These are phyloP conservation scores for Oscheius sp. DNA, from an alignment of 1,140 invertebrate genomes.

Conservation along the genomic window DNA sequence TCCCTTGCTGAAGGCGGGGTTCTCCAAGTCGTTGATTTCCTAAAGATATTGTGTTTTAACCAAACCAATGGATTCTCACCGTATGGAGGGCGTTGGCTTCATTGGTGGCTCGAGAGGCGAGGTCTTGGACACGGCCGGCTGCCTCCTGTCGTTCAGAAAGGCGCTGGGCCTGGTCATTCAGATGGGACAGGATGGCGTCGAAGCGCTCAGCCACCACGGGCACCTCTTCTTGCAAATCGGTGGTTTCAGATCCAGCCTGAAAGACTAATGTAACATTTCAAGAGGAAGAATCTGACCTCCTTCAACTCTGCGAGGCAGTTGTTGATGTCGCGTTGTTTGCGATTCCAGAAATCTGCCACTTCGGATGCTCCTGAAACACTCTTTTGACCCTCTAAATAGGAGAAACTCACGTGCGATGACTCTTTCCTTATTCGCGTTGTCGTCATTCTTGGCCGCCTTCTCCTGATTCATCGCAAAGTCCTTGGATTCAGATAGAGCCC, in stretches of 20 bases:
- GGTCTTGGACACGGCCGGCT: not conserved
- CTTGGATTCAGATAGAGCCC: not conserved
- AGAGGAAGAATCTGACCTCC: not conserved
- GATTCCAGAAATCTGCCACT: conserved; percentile 11
- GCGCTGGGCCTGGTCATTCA: not conserved
- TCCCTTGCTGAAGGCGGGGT: not conserved
- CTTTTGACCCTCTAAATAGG: not conserved
- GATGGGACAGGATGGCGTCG: not conserved
- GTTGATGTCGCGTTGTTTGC: not conserved
- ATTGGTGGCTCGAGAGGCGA: not conserved
- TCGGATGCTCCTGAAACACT: not conserved
- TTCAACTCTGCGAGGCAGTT: not conserved
- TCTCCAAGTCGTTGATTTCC: conserved; percentile 27
- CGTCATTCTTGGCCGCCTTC: not conserved
- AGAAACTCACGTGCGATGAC: not conserved
- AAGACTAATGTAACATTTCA: no score
- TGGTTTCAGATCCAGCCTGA: no score
- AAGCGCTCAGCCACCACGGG: not conserved
- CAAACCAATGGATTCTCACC: not conserved
- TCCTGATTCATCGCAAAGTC: not conserved
- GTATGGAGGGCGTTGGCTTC: not conserved
- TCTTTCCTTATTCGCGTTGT: conserved; percentile 2
- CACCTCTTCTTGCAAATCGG: not conserved
- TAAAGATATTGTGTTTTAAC: not conserved
- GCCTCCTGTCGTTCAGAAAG: conserved; percentile 9